Evolutionary conservation across 2,888 invertebrate species (phyloP), one percentile per base, ranked within the genome.

Genomic region (Drosophila cyrtoloma): DNA sequence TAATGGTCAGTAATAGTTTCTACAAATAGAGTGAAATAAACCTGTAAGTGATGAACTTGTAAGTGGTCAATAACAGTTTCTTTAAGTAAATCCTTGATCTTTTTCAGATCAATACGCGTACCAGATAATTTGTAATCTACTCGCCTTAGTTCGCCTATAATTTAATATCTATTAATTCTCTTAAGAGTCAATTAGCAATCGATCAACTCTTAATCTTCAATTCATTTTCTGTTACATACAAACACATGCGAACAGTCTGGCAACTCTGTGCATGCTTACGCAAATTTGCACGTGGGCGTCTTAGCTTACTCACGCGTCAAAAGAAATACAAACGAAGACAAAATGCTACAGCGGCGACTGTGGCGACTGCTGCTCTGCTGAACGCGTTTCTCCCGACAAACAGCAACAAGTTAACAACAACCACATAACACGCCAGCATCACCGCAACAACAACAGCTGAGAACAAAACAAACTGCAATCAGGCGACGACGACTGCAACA

Each of bases 221-320:
- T 50, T 70, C 30, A 60, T 51, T 68, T 65, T 53, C 56, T 33
- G 50, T 52, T 47, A 47, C 28, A 30, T n/a, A n/a, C 30, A 32
- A 56, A 60, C 42, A 37, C 51, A 44, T n/a, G 26, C 57, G 7
- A 75, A 61, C 72, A 70, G 52, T 84, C 84, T 87, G 90, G 87
- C 84, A 73, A 86, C 87, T 9, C 82, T 71, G 63, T 22, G 22
- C 59, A 50, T 69, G 68, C 81, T 87, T 90, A 89, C 86, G 87
- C 90, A 89, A 90, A 91, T 79, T 81, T 77, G 89, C 92, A 91
- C 91, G 91, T 91, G 91, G 91, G 91, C 92, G 91, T 90, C 80
- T 75, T 73, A 76, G 89, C 89, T 86, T 90, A 90, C 86, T 86
- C 86, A 90, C 86, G 90, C 90, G 89, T 86, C 90, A 90, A 86